Evolutionary conservation across 2,113 vertebrate genomes (phyloP).

Genomic region (Acrocephalus arundinaceus): DNA sequence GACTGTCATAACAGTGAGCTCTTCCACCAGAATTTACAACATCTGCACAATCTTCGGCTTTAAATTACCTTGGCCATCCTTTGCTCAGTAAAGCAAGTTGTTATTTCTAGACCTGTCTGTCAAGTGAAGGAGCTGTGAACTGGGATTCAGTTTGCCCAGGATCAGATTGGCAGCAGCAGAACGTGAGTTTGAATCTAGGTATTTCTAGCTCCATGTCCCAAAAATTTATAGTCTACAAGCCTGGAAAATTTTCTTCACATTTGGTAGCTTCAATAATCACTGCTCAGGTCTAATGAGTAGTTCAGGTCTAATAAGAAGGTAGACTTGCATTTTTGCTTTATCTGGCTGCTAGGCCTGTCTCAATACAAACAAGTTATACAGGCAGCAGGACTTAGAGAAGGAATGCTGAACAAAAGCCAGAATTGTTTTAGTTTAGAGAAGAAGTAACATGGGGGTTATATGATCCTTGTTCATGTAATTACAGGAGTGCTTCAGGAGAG

Average conservation of each 20-base stretch:
- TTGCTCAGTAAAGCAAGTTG: neutral
- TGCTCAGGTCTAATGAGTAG: neutral
- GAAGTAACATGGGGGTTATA: neutral
- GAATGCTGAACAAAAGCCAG: neutral
- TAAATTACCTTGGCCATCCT: neutral
- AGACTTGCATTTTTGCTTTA: neutral
- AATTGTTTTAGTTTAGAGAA: neutral
- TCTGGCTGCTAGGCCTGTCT: neutral
- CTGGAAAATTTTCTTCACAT: neutral
- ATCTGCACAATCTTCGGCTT: neutral
- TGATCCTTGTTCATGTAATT: constrained; percentile 8
- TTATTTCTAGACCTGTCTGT: neutral
- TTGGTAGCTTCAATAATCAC: neutral
- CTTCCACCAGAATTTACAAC: neutral
- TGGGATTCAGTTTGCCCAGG: neutral
- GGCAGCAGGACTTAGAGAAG: neutral
- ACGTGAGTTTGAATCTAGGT: neutral
- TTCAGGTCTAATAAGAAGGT: neutral
- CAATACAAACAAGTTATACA: neutral
- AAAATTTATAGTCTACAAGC: neutral
- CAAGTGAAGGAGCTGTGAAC: neutral
- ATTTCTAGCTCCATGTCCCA: neutral
- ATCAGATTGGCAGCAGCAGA: neutral
- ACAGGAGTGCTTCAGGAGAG: neutral
- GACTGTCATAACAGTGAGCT: neutral